Percentiles rank a stretch among this genome's conserved stretches.
These are phyloP conservation scores for Benthosema pterotum DNA, from an alignment of 2,797 vertebrate genomes.

Conservation along the genomic window DNA sequence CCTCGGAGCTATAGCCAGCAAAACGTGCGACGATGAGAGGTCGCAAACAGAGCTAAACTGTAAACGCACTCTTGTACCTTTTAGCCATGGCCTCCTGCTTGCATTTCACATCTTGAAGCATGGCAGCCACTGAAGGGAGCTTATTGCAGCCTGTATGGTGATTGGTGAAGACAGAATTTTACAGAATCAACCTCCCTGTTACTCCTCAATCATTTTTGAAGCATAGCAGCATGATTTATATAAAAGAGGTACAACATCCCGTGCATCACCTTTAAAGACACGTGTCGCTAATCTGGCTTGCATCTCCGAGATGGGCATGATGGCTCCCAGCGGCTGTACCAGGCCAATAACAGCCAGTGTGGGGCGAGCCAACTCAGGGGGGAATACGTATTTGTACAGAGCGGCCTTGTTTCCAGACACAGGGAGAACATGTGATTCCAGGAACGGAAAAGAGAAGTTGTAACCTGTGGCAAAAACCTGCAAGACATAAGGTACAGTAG, in stretches of 20 bases:
- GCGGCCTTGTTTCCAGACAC: conserved; percentile 71
- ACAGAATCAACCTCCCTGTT: neutral
- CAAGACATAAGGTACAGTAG: neutral
- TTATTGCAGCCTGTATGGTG: conserved; percentile 62
- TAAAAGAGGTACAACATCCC: neutral
- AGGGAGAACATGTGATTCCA: conserved; percentile 69
- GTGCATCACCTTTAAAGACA: conserved; percentile 81
- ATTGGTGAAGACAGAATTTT: conserved; percentile 14
- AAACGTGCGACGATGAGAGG: too few species aligned
- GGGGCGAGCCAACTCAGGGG: conserved; percentile 70
- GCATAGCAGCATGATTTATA: neutral
- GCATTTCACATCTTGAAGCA: conserved; percentile 72
- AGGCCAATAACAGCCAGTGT: conserved; percentile 82
- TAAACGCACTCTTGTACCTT: conserved; percentile 57
- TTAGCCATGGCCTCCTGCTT: conserved; percentile 68
- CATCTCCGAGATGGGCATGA: conserved; percentile 84
- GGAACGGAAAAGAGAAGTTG: conserved; percentile 81
- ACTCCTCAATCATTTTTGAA: neutral
- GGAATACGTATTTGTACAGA: conserved; percentile 82
- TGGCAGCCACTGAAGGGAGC: conserved; percentile 70
- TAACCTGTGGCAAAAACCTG: conserved; percentile 86
- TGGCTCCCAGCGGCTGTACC: conserved; percentile 80
- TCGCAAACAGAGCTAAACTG: neutral
- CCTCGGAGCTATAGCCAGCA: too few species aligned
- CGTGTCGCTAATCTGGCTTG: conserved; percentile 82